phyloP scores from a whole-genome alignment of 2,888 invertebrate species.

The Spicauda simplicius region DNA sequence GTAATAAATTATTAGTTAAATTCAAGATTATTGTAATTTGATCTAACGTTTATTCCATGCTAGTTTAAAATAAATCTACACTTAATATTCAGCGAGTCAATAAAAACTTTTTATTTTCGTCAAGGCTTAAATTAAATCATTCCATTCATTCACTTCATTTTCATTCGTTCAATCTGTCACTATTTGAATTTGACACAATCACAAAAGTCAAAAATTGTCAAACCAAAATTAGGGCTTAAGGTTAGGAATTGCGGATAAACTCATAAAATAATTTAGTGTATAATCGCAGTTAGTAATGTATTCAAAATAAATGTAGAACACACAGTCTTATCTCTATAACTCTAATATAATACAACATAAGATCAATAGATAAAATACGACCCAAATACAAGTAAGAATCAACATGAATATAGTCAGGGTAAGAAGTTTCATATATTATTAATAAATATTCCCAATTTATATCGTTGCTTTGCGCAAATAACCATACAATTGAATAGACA shows the following conservation, averaged over 20 bases:
- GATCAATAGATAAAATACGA: background rate
- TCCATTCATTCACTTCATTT: too few species aligned
- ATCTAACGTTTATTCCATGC: too few species aligned
- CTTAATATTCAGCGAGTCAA: too few species aligned
- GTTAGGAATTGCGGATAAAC: background rate
- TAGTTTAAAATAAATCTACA: too few species aligned
- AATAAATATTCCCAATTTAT: too few species aligned
- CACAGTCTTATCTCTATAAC: background rate
- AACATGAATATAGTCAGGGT: conserved; percentile 48
- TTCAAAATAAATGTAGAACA: background rate
- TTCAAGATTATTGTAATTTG: too few species aligned
- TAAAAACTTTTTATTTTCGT: too few species aligned
- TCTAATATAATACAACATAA: background rate
- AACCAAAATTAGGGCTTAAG: background rate
- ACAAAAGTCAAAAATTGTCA: background rate
- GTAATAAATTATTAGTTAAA: too few species aligned
- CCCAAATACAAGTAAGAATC: background rate
- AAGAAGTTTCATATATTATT: conserved; percentile 22
- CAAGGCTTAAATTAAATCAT: too few species aligned
- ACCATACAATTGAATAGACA: too few species aligned
- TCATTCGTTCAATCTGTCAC: too few species aligned
- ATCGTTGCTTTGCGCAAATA: too few species aligned
- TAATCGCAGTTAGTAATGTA: background rate
- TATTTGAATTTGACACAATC: background rate
- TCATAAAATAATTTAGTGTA: background rate